These are phyloP conservation scores for Conus ventricosus DNA, from an alignment of 1,140 invertebrate species.

Conservation along the genomic window DNA sequence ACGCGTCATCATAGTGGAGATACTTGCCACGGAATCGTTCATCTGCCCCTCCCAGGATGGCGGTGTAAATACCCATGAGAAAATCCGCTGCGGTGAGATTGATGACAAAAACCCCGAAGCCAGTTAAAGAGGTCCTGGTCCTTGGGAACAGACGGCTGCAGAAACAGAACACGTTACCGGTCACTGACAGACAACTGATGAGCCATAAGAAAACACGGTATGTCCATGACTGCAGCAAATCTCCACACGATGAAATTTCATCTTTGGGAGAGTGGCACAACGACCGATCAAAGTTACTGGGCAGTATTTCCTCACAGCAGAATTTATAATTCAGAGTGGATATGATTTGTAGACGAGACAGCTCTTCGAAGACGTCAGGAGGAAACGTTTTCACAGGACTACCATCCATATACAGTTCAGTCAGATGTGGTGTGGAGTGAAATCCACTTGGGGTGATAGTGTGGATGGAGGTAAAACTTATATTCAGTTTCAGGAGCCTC, in stretches of 20 bases:
- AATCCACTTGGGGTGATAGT: conserved; percentile 22
- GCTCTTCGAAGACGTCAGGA: too few relatives aligned
- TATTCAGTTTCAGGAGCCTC: conserved; percentile 9
- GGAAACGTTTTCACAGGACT: too few relatives aligned
- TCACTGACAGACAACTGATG: conserved; percentile 37
- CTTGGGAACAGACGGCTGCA: conserved; percentile 13
- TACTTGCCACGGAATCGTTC: conserved; percentile 54
- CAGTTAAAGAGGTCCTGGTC: conserved; percentile 34
- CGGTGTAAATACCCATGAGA: conserved; percentile 64
- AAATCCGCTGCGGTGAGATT: conserved; percentile 57
- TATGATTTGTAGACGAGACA: conserved; percentile 38
- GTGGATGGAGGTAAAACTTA: conserved; percentile 3
- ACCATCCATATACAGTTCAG: too few relatives aligned
- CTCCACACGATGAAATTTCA: conserved; percentile 51
- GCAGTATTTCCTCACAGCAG: conserved; percentile 44
- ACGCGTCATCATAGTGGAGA: conserved; percentile 46
- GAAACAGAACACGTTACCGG: conserved; percentile 50
- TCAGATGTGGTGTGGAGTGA: neutral
- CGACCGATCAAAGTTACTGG: conserved; percentile 11
- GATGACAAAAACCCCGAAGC: conserved; percentile 46
- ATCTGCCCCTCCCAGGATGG: conserved; percentile 60
- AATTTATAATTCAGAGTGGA: conserved; percentile 40
- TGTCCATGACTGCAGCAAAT: conserved; percentile 39
- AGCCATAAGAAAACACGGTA: conserved; percentile 46
- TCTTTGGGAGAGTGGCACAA: conserved; percentile 42